Percentiles rank a stretch among this genome's conserved stretches.
These are phyloP conservation scores for Dioctria linearis DNA, from an alignment of 2,888 invertebrate genomes.

Conservation along the genomic window DNA sequence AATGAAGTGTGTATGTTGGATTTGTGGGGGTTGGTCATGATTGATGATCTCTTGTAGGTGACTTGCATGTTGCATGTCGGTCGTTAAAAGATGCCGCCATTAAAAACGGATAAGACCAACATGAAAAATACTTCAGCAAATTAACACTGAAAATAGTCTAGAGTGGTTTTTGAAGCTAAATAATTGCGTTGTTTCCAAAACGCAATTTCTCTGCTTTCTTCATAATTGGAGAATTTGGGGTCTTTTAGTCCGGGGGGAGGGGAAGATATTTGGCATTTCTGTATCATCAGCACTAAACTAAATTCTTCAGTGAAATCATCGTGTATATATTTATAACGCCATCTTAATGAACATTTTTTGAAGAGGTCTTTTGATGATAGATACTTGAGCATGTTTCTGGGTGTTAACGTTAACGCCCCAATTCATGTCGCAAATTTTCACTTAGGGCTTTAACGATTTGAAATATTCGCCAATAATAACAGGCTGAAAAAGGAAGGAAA, in stretches of 20 bases:
- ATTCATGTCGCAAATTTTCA: conserved; percentile 39
- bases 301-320: conserved; percentile 5
- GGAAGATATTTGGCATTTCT: too few species aligned
- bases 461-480: not conserved
- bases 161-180: not conserved
- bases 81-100: not conserved
- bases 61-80: conserved; percentile 30
- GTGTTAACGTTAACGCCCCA: conserved; percentile 57
- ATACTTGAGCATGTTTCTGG: conserved; percentile 53
- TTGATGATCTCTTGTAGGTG: conserved; percentile 26
- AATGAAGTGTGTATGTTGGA: conserved; percentile 12
- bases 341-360: conserved; percentile 31
- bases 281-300: too few species aligned
- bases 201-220: too few species aligned
- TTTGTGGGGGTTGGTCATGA: conserved; percentile 14
- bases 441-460: too few species aligned
- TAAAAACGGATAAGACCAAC: not conserved
- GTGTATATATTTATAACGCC: conserved; percentile 12
- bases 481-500: not conserved
- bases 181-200: too few species aligned
- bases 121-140: conserved; percentile 13
- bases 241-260: too few species aligned
- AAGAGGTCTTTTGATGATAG: not conserved
- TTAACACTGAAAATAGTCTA: conserved; percentile 45
- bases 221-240: too few species aligned